phyloP scores from a whole-genome alignment of 1,140 invertebrate species.

The Trichonephila clavata region DNA sequence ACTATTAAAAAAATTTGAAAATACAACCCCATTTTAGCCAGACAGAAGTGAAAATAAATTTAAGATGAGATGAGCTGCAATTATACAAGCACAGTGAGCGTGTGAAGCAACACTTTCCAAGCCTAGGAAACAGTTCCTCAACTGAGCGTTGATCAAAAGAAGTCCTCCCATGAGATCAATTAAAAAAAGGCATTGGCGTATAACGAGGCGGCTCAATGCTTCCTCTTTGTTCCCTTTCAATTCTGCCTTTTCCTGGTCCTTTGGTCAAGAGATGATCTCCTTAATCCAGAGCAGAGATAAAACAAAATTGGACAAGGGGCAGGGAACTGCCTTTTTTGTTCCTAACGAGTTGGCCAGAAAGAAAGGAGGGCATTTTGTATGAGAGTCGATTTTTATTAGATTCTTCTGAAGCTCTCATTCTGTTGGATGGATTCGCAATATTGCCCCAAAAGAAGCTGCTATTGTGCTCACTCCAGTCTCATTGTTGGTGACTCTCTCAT shows the following conservation, averaged over 20 bases:
- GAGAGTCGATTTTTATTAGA: not conserved
- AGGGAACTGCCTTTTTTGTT: not conserved
- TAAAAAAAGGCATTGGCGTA: slow-evolving; percentile 47
- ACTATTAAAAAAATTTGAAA: too few relatives aligned
- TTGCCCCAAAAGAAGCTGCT: not conserved
- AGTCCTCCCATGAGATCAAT: slow-evolving; percentile 32
- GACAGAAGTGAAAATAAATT: too few relatives aligned
- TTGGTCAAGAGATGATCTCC: slow-evolving; percentile 49
- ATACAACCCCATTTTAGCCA: too few relatives aligned
- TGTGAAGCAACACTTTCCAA: slow-evolving; percentile 7
- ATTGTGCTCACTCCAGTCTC: not conserved
- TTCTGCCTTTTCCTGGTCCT: slow-evolving; percentile 56
- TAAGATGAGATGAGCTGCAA: too few relatives aligned
- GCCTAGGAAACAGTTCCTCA: not conserved
- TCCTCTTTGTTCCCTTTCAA: slow-evolving; percentile 50
- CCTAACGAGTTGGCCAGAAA: not conserved
- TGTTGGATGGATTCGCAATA: not conserved
- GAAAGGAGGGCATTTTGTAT: slow-evolving; percentile 13
- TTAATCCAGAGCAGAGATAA: slow-evolving; percentile 64
- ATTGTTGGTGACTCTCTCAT: not conserved
- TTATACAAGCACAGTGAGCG: not conserved
- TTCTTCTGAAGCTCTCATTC: not conserved
- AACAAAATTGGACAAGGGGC: not conserved
- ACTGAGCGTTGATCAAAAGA: not conserved
- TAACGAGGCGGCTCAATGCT: slow-evolving; percentile 52